These are phyloP conservation scores for Erpornis zantholeuca DNA, from an alignment of 2,113 vertebrate species.

Conservation along the genomic window DNA sequence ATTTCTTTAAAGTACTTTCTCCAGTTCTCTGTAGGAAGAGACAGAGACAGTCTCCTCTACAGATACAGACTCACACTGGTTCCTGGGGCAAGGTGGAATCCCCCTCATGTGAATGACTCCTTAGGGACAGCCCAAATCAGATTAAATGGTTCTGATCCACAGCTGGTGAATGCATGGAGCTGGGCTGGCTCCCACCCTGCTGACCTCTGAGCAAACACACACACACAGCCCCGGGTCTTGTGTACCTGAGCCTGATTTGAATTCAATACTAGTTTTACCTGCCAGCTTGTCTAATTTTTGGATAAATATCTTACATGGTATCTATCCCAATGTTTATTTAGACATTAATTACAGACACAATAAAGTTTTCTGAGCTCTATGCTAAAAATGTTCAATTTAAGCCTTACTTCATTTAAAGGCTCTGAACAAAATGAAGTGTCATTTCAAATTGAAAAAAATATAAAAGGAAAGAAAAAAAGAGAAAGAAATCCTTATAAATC, in stretches of 20 bases:
- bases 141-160: neutral
- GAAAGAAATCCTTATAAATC: neutral
- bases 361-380: neutral
- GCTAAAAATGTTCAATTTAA: neutral
- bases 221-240: neutral
- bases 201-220: neutral
- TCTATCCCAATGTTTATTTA: neutral
- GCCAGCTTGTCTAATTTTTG: neutral
- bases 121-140: neutral
- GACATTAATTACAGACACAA: neutral
- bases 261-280: neutral
- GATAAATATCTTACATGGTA: neutral
- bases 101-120: neutral
- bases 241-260: neutral
- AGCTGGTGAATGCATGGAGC: neutral
- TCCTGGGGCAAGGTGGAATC: neutral
- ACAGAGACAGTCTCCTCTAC: neutral
- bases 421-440: neutral
- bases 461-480: neutral
- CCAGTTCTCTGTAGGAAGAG: neutral
- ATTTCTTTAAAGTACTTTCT: neutral
- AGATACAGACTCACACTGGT: neutral
- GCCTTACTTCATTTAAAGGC: neutral
- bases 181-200: neutral
- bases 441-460: neutral